Conservation (phyloP, 30 jellyfish, hydroid and myxozoan species). For the Cassiopea xamachana region DNA sequence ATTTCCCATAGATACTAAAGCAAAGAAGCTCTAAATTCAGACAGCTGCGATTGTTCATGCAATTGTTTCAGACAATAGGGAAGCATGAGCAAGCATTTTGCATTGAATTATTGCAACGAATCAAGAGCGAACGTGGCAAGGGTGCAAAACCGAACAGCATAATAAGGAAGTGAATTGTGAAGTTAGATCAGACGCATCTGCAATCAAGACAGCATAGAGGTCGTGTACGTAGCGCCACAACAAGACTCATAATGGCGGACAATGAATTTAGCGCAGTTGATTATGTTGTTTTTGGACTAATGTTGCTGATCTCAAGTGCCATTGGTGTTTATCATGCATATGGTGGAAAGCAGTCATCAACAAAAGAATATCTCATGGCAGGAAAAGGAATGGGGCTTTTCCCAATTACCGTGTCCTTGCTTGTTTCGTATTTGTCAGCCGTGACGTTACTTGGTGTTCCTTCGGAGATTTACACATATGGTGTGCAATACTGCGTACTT, state of each 20-base stretch:
- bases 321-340: conserved; percentile 95
- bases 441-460: conserved; percentile 93
- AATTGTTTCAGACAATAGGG: no score
- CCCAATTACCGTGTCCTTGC: conserved; percentile 86
- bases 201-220: no score
- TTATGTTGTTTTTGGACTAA: conserved; percentile 84
- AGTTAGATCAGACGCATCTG: no score
- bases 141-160: no score
- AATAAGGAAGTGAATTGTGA: no score
- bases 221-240: not conserved
- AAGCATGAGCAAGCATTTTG: no score
- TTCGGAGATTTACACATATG: conserved; percentile 91
- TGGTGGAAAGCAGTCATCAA: conserved; percentile 73
- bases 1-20: no score
- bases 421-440: conserved; percentile 93
- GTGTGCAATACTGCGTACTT: conserved; percentile 79
- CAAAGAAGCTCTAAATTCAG: no score
- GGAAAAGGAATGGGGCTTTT: conserved; percentile 84
- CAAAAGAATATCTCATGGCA: conserved; percentile 94
- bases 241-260: conserved; percentile 36
- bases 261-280: conserved; percentile 77
- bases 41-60: no score
- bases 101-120: no score
- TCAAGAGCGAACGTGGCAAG: no score
- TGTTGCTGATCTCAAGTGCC: conserved; percentile 83